Conservation (phyloP, 2,113 vertebrate genomes). For the Tenebrosternarchus preto region DNA sequence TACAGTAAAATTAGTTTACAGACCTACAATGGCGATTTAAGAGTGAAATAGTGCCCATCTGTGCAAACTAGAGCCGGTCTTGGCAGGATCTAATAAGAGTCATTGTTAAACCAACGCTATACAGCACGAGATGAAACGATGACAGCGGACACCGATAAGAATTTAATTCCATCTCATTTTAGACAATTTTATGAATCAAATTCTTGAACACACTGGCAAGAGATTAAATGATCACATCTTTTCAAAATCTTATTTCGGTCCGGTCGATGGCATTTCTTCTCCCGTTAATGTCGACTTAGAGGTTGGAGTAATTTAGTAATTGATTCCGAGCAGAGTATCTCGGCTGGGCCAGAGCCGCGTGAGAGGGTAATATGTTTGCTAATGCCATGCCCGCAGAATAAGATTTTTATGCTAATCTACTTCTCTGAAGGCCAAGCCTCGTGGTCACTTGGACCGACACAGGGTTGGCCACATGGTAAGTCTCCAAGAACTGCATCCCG, state of each 20-base stretch:
- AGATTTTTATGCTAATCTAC: slow-evolving; percentile 99
- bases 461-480: slow-evolving; percentile 53
- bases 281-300: slow-evolving; percentile 99
- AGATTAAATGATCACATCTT: slow-evolving; percentile 99
- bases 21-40: slow-evolving; percentile 21
- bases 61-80: slow-evolving; percentile 62
- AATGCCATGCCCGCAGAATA: slow-evolving; percentile 97
- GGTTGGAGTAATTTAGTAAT: slow-evolving; percentile 99
- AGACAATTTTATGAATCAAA: slow-evolving; percentile 97
- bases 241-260: slow-evolving; percentile 95
- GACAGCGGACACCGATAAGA: slow-evolving; percentile 97
- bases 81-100: slow-evolving; percentile 74
- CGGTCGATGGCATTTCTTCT: slow-evolving; percentile 96
- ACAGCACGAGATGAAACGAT: slow-evolving; percentile 90
- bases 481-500: slow-evolving; percentile 17
- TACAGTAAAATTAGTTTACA: slow-evolving; percentile 23
- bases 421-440: slow-evolving; percentile 75
- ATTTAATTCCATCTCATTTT: slow-evolving; percentile 99
- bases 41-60: slow-evolving; percentile 13
- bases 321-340: slow-evolving; percentile 95
- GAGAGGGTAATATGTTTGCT: slow-evolving; percentile 97
- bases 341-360: slow-evolving; percentile 86
- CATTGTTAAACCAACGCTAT: slow-evolving; percentile 74
- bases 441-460: slow-evolving; percentile 83
- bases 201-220: slow-evolving; percentile 96